These are phyloP conservation scores for Melikaiella ostensackeni DNA, from an alignment of 2,888 invertebrate genomes.

Conservation along the genomic window DNA sequence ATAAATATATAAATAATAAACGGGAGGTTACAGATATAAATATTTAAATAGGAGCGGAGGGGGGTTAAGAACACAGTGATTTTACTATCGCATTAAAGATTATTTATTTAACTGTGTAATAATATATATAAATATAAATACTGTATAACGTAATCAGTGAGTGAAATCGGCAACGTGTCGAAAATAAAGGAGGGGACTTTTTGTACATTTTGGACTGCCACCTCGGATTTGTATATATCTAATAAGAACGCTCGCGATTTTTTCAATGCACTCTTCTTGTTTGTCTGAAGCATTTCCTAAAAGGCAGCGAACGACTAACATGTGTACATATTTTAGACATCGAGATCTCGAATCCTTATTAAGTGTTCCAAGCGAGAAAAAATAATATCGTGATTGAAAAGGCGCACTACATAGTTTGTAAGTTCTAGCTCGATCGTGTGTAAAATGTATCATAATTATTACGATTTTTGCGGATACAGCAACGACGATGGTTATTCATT, in stretches of 20 bases:
- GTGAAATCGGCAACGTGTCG: conserved; percentile 46
- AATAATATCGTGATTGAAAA: conserved; percentile 17
- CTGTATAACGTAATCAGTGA: conserved; percentile 57
- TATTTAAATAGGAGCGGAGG: conserved; percentile 64
- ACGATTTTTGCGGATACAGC: conserved; percentile 62
- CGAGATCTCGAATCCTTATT: conserved; percentile 51
- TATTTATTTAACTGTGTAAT: conserved; percentile 77
- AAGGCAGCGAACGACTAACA: conserved; percentile 47
- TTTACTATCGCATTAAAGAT: conserved; percentile 76
- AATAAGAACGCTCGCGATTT: conserved; percentile 42
- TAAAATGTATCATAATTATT: conserved; percentile 74
- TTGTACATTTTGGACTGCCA: conserved; percentile 61
- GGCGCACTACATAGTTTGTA: conserved; percentile 58
- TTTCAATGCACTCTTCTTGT: conserved; percentile 32
- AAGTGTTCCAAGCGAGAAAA: conserved; percentile 40
- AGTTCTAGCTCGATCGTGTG: conserved; percentile 68
- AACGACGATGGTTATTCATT: conserved; percentile 54
- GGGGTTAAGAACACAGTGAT: conserved; percentile 64
- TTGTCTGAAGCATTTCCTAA: conserved; percentile 41
- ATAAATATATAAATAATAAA: conserved; percentile 64
- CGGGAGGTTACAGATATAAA: conserved; percentile 63
- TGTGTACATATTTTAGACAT: conserved; percentile 60
- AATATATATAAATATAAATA: conserved; percentile 65
- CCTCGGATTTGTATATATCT: conserved; percentile 42
- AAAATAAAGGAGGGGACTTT: conserved; percentile 48